Conservation (phyloP, 2,888 invertebrate genomes). For the Mamestra brassicae region DNA sequence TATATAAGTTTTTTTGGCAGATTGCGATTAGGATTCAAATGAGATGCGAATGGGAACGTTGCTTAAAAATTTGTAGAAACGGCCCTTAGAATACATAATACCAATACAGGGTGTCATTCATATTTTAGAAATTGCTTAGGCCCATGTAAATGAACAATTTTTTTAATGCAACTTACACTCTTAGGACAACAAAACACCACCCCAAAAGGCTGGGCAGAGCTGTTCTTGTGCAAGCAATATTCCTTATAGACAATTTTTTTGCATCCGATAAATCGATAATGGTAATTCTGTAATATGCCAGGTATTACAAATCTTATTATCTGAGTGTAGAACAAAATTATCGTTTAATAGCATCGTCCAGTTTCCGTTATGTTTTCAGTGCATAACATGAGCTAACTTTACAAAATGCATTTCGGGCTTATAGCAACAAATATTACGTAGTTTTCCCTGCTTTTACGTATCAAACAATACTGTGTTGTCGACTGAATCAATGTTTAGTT, state of each 20-base stretch:
- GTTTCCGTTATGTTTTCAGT: constrained; percentile 2
- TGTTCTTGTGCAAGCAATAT: background rate
- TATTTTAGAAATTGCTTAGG: no score
- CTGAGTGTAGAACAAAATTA: constrained; percentile 4
- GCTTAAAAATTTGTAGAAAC: no score
- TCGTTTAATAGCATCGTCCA: background rate
- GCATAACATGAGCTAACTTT: background rate
- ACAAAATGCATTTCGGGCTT: background rate
- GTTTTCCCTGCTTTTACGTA: background rate
- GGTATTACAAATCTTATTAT: no score
- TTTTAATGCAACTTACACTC: no score
- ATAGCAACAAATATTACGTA: background rate
- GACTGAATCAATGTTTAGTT: background rate
- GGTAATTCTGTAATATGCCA: background rate
- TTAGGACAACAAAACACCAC: no score
- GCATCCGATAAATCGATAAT: background rate
- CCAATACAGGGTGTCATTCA: no score
- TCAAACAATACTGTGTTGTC: constrained; percentile 3
- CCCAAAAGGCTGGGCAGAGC: no score
- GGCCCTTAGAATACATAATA: no score
- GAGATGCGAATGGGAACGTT: no score
- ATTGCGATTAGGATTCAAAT: no score
- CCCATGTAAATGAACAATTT: no score
- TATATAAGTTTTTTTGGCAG: no score
- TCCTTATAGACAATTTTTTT: background rate